A percentile compares a stretch with the other conserved stretches of the same genome.
These are phyloP conservation scores for Pseudobourletiella spinata DNA, from an alignment of 1,140 invertebrate genomes.

Conservation along the genomic window DNA sequence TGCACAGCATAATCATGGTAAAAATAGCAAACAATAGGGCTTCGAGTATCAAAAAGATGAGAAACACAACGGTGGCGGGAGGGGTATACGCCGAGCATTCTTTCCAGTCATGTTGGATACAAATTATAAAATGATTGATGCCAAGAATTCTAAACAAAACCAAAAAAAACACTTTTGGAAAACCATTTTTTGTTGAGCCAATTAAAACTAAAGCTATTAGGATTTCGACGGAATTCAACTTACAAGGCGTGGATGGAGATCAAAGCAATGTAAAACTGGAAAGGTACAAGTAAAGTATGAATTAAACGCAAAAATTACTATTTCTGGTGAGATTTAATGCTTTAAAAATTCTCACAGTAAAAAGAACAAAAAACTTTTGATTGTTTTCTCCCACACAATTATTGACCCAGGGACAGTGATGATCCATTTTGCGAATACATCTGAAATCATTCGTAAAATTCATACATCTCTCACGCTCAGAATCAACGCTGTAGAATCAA, in stretches of 20 bases:
- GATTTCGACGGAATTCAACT: too few relatives aligned
- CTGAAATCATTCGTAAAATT: too few relatives aligned
- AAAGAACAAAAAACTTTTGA: conserved; percentile 71
- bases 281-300: not conserved
- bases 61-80: conserved; percentile 86
- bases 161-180: too few relatives aligned
- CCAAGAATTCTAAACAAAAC: conserved; percentile 53
- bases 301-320: too few relatives aligned
- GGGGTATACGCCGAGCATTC: conserved; percentile 87
- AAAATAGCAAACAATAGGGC: conserved; percentile 96
- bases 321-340: too few relatives aligned
- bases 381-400: conserved; percentile 99
- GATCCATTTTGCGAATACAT: conserved; percentile 98
- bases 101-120: conserved; percentile 85
- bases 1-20: conserved; percentile 94
- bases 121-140: conserved; percentile 87
- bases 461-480: conserved; percentile 18
- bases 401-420: conserved; percentile 63
- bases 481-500: too few relatives aligned
- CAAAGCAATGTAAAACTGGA: conserved; percentile 91
- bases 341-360: conserved; percentile 95
- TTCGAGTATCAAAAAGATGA: conserved; percentile 94
- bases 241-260: conserved; percentile 87
- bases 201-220: too few relatives aligned
- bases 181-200: too few relatives aligned